These are phyloP conservation scores for Aethes cnicana DNA, from an alignment of 2,888 invertebrate species.

Conservation along the genomic window DNA sequence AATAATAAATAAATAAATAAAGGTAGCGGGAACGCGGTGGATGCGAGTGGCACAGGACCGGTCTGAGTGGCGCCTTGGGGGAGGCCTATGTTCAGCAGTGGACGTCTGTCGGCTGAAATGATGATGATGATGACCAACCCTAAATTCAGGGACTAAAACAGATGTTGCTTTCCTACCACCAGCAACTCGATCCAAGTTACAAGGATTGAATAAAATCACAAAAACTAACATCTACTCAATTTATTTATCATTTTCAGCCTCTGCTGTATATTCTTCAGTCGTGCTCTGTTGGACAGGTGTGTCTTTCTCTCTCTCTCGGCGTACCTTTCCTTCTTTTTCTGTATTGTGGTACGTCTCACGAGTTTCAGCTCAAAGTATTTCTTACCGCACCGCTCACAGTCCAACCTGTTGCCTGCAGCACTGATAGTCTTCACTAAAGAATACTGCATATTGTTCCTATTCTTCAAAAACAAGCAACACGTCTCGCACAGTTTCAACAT, in stretches of 20 bases:
- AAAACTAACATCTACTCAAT: constrained; percentile 38
- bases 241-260: constrained; percentile 50
- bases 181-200: no score
- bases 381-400: constrained; percentile 42
- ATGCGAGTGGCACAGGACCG: no score
- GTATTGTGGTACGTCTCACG: constrained; percentile 31
- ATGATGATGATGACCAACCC: no score
- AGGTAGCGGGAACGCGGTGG: no score
- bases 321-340: background rate
- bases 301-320: constrained; percentile 27
- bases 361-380: constrained; percentile 45
- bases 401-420: constrained; percentile 35
- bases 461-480: constrained; percentile 45
- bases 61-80: no score
- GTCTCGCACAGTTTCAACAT: constrained; percentile 40
- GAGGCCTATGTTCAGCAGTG: no score
- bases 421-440: constrained; percentile 33
- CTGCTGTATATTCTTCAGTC: constrained; percentile 46
- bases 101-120: no score
- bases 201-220: constrained; percentile 32
- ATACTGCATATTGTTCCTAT: constrained; percentile 34
- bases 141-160: no score
- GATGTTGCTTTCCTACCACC: no score
- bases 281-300: constrained; percentile 39
- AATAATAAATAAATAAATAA: no score